phyloP scores from a whole-genome alignment of 2,113 vertebrate genomes.

The Himantopus leucocephalus region DNA sequence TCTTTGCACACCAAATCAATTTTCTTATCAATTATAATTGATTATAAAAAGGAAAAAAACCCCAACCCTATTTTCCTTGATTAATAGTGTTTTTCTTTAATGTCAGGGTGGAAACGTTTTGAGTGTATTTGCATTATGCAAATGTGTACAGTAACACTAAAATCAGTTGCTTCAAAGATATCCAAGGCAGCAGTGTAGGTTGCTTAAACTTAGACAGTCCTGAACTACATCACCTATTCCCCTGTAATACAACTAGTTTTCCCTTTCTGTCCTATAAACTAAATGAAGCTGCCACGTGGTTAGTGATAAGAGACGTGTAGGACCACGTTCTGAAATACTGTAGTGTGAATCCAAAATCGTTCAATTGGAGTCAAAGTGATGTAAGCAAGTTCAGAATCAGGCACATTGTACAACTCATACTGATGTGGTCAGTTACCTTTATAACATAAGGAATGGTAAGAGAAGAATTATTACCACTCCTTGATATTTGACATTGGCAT shows the following conservation, averaged over 20 bases:
- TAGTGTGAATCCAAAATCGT: neutral
- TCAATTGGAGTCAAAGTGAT: neutral
- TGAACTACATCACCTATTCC: neutral
- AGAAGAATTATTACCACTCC: neutral
- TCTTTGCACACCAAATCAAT: neutral
- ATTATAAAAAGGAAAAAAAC: neutral
- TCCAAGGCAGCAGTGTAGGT: neutral
- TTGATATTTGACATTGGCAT: slow-evolving; percentile 7
- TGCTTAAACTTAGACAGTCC: neutral
- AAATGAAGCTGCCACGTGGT: neutral
- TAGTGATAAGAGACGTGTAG: neutral
- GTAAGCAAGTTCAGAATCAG: neutral
- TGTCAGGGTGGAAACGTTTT: neutral
- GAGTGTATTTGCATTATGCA: neutral
- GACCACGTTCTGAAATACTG: neutral
- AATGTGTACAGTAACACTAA: neutral
- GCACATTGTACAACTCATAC: neutral
- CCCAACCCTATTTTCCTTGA: neutral
- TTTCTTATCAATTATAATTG: slow-evolving; percentile 3
- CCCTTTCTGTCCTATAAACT: neutral
- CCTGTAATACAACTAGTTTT: neutral
- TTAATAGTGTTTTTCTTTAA: neutral
- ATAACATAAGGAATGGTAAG: neutral
- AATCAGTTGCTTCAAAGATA: neutral
- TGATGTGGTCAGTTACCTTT: neutral